phyloP scores from a whole-genome alignment of 2,888 invertebrate genomes.

The Galeruca laticollis region DNA sequence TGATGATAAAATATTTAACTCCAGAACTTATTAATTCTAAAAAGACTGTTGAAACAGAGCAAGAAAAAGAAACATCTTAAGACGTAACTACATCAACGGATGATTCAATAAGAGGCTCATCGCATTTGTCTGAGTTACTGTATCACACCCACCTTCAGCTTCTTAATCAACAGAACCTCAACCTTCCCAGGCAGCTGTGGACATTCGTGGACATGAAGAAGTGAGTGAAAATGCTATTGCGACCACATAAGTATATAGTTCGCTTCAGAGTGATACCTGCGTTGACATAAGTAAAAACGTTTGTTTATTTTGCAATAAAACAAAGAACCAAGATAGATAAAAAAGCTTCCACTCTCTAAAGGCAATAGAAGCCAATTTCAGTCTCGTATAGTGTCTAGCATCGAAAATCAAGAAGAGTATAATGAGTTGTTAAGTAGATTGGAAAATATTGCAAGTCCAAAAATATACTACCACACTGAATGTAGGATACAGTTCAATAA shows the following conservation, averaged over 20 bases:
- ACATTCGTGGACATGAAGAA: no score
- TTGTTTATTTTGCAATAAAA: no score
- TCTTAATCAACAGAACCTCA: constrained; percentile 8
- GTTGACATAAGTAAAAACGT: no score
- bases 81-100: neutral
- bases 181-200: neutral
- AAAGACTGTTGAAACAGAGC: constrained; percentile 8
- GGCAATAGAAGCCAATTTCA: constrained; percentile 6
- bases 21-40: constrained; percentile 13
- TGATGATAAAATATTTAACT: constrained; percentile 17
- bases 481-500: constrained; percentile 22
- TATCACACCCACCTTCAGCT: neutral
- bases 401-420: constrained; percentile 1
- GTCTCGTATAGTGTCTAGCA: neutral
- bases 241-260: no score
- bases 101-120: neutral
- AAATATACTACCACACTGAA: constrained; percentile 36
- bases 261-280: no score
- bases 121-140: neutral
- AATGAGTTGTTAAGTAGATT: no score
- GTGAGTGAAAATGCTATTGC: no score
- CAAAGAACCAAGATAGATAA: no score
- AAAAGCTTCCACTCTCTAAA: no score
- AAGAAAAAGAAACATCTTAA: constrained; percentile 1
- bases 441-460: constrained; percentile 3